Base-by-base conservation (phyloP, 2,113 vertebrate species). In the Typhlomys cinereus region DNA sequence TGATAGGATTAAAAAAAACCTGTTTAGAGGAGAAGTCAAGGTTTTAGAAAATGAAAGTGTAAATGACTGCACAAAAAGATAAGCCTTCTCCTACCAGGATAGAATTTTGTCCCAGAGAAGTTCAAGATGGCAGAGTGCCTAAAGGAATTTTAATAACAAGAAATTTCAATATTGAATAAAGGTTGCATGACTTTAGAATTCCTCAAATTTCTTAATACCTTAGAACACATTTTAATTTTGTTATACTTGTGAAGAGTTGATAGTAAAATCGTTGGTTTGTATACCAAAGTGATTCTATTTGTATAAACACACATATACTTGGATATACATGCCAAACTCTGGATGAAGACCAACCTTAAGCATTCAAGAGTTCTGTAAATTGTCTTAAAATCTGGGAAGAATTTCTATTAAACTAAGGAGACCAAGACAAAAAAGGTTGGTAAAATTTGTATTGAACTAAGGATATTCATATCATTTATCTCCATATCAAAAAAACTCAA, bases 181-280 rank as follows among this genome's bases (percentile, higher is more conserved):
- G 86, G 25, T 67, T 73, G n/a, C 50, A 54, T 92, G 39, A 50
- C 10, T 29, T 88, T 88, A 67, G 90, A 10, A 85, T 54, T 86
- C 8, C n/a, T 84, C 44, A 92, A 18, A 75, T 91, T 91, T 79
- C 2, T 14, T 5, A 52, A 31, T 25, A 79, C 13, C 7, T 4
- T 36, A 64, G 3, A 57, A 50, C 44, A 50, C 13, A 50, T n/a
- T 39, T 57, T 66, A 88, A 25, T 69, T 57, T 5, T 36, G 64
- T 14, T 46, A n/a, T 23, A n/a, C 1, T 52, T 39, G 89, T 74
- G 86, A 82, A 29, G 79, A 52, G 21, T 78, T 82, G 48, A 9
- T 41, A 67, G 20, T 41, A 17, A 46, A 2, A 67, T 8, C 76
- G 14, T 57, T 0, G 48, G 75, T 64, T 70, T 27, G 4, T 34